phyloP scores from a whole-genome alignment of 2,888 invertebrate genomes.

The Phyllotreta cruciferae region DNA sequence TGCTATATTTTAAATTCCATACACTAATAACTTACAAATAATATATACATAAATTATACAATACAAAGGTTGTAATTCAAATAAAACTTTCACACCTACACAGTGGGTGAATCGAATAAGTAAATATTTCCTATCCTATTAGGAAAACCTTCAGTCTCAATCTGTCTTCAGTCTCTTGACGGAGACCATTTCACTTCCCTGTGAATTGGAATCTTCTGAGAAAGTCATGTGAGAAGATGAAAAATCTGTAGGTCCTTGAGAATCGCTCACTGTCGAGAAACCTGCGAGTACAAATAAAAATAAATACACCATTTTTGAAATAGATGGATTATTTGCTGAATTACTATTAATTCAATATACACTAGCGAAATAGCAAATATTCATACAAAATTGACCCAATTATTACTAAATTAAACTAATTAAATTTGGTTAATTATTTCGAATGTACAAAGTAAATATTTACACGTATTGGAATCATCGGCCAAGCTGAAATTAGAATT shows the following conservation, averaged over 20 bases:
- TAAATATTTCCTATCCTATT: neutral
- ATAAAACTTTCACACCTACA: constrained; percentile 24
- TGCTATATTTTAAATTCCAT: too few relatives aligned
- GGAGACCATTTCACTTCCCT: constrained; percentile 78
- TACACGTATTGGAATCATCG: constrained; percentile 92
- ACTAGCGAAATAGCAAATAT: too few relatives aligned
- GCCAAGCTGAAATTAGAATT: constrained; percentile 85
- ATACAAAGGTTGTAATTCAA: neutral
- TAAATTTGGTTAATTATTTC: neutral
- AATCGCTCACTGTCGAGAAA: constrained; percentile 90
- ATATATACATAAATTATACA: constrained; percentile 21
- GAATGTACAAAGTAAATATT: constrained; percentile 53
- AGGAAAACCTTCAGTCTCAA: constrained; percentile 55
- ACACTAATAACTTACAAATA: constrained; percentile 3
- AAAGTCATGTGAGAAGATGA: constrained; percentile 82
- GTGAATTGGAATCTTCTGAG: constrained; percentile 90
- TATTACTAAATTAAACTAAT: neutral
- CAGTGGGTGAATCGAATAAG: constrained; percentile 19
- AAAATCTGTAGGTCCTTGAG: constrained; percentile 86
- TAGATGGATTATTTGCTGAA: too few relatives aligned
- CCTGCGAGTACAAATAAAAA: constrained; percentile 62
- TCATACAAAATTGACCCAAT: too few relatives aligned
- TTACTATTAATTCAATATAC: too few relatives aligned
- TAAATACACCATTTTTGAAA: too few relatives aligned
- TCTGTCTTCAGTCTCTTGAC: constrained; percentile 83